These are phyloP conservation scores for Drosophila limbata DNA, from an alignment of 2,888 invertebrate genomes.

Conservation along the genomic window DNA sequence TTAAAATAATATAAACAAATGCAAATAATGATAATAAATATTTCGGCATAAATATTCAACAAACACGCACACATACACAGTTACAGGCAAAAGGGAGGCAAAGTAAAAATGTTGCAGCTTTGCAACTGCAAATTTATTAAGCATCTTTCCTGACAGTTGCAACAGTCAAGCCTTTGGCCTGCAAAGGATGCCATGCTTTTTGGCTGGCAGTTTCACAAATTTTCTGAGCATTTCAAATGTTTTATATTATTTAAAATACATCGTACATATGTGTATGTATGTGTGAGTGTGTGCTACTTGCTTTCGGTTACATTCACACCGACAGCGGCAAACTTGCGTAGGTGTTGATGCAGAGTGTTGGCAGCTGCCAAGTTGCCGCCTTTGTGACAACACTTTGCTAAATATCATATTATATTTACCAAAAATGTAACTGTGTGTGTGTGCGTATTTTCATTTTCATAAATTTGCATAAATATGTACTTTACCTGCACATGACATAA, in stretches of 20 bases:
- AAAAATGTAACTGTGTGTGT: slow-evolving; percentile 10
- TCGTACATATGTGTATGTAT: slow-evolving; percentile 9
- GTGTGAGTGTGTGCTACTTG: slow-evolving; percentile 26
- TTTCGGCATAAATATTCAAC: slow-evolving; percentile 52
- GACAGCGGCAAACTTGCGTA: slow-evolving; percentile 25
- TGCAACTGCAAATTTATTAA: slow-evolving; percentile 43
- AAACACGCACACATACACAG: background rate
- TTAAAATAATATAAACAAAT: slow-evolving; percentile 72
- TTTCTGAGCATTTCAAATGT: slow-evolving; percentile 51
- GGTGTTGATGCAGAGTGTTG: slow-evolving; percentile 78
- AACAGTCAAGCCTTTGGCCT: slow-evolving; percentile 11
- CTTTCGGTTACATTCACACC: slow-evolving; percentile 41
- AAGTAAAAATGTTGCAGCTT: slow-evolving; percentile 11
- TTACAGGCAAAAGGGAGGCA: background rate
- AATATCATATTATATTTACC: slow-evolving; percentile 38
- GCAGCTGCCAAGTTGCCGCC: slow-evolving; percentile 74
- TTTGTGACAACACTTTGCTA: slow-evolving; percentile 67
- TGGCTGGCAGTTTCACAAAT: slow-evolving; percentile 27
- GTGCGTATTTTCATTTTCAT: slow-evolving; percentile 64
- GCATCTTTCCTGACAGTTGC: slow-evolving; percentile 37
- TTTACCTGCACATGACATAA: slow-evolving; percentile 27
- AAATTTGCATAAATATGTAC: slow-evolving; percentile 65
- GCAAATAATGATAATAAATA: slow-evolving; percentile 72
- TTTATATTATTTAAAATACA: slow-evolving; percentile 61
- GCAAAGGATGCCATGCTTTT: slow-evolving; percentile 40